Conservation (phyloP, 2,888 invertebrate genomes). For the Stenodema calcarata region DNA sequence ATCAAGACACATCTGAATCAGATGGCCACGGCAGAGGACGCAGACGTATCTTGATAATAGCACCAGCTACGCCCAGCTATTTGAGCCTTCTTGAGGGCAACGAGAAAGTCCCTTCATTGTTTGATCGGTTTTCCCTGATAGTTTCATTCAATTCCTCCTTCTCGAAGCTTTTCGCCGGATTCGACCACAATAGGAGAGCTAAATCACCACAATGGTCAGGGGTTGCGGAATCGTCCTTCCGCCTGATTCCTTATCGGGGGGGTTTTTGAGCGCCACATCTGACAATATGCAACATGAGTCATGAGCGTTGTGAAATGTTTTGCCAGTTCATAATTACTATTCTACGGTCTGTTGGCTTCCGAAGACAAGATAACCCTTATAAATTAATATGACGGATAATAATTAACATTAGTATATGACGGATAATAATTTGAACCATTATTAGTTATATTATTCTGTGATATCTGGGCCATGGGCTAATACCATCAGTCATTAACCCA, state of each 20-base stretch:
- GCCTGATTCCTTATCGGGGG: neutral
- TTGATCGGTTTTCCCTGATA: constrained; percentile 24
- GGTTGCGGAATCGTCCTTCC: constrained; percentile 21
- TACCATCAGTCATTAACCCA: too few relatives aligned
- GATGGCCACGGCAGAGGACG: neutral
- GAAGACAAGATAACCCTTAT: too few relatives aligned
- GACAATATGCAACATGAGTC: too few relatives aligned
- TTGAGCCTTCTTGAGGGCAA: neutral
- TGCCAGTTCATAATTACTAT: neutral
- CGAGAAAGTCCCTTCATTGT: constrained; percentile 24
- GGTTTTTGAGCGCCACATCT: neutral
- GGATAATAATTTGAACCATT: too few relatives aligned
- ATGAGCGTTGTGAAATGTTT: too few relatives aligned
- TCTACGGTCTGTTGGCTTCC: neutral
- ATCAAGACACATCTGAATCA: neutral
- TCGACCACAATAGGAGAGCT: neutral
- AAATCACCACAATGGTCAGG: neutral
- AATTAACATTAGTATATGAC: too few relatives aligned
- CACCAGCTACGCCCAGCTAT: neutral
- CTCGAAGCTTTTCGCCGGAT: neutral
- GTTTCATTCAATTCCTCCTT: constrained; percentile 15
- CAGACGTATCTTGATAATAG: neutral
- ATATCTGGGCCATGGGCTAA: too few relatives aligned
- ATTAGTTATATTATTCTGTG: too few relatives aligned
- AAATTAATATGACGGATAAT: too few relatives aligned